These are phyloP conservation scores for Ctenopoma multispine DNA, from an alignment of 2,797 vertebrate species.

Conservation along the genomic window DNA sequence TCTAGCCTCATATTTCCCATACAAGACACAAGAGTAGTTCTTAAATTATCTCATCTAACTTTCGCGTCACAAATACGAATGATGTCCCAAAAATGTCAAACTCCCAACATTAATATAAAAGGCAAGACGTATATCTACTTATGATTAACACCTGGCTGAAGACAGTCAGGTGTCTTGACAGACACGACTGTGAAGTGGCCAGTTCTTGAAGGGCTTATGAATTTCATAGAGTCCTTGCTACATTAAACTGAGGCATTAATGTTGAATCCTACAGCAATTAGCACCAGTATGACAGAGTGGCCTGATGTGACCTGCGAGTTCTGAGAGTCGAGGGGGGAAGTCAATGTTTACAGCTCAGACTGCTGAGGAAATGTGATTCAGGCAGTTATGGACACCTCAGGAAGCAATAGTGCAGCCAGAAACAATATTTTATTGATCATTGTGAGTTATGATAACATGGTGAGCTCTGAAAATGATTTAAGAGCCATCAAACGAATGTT, in stretches of 20 bases:
- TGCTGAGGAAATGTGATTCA: slow-evolving; percentile 23
- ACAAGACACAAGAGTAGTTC: too few species aligned
- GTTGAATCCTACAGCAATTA: slow-evolving; percentile 45
- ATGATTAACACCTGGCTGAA: neutral
- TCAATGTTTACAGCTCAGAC: slow-evolving; percentile 20
- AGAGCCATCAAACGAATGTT: slow-evolving; percentile 4
- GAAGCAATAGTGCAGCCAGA: slow-evolving; percentile 7
- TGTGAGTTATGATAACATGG: slow-evolving; percentile 3
- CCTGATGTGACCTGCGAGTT: slow-evolving; percentile 22
- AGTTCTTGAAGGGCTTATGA: slow-evolving; percentile 16
- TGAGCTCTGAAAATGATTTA: slow-evolving; percentile 26
- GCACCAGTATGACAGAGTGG: slow-evolving; percentile 39
- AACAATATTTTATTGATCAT: slow-evolving; percentile 16
- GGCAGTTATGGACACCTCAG: neutral
- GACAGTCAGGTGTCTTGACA: too few species aligned
- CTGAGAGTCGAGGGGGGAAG: neutral
- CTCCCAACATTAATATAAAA: too few species aligned
- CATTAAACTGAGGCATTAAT: slow-evolving; percentile 43
- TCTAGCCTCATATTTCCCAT: too few species aligned
- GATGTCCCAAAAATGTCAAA: too few species aligned
- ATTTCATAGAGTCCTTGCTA: slow-evolving; percentile 32
- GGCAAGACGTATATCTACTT: neutral
- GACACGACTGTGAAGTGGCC: too few species aligned
- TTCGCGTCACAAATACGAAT: too few species aligned
- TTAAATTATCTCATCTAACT: too few species aligned